Percentiles rank a stretch among this genome's conserved stretches.
Evolutionary conservation across 2,797 vertebrate species (phyloP).

Genomic region (Ataeniobius toweri): DNA sequence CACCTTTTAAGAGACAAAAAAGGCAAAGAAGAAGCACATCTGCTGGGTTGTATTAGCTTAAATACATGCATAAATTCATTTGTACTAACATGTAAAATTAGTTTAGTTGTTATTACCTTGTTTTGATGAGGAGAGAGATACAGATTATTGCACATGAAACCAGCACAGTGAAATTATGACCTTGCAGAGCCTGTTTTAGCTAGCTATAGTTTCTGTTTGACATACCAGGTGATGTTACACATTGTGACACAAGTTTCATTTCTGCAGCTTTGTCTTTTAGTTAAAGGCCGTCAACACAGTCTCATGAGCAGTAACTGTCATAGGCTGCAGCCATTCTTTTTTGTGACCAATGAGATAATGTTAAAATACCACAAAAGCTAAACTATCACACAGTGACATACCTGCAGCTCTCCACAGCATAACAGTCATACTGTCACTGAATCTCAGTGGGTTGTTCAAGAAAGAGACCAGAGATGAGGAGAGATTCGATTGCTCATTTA

Average conservation of each 20-base stretch:
- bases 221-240: conserved; percentile 51
- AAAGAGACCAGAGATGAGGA: conserved; percentile 35
- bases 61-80: conserved; percentile 19
- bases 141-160: conserved; percentile 58
- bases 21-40: conserved; percentile 21
- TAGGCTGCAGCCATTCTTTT: conserved; percentile 28
- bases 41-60: conserved; percentile 17
- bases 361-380: conserved; percentile 60
- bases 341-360: conserved; percentile 33
- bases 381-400: conserved; percentile 43
- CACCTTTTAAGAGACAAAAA: conserved; percentile 20
- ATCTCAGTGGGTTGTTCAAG: neutral
- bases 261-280: conserved; percentile 17
- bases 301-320: conserved; percentile 18
- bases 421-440: conserved; percentile 16
- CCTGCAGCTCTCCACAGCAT: conserved; percentile 63
- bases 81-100: conserved; percentile 3
- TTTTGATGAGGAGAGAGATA: conserved; percentile 11
- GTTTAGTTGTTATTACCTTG: conserved; percentile 9
- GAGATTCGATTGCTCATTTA: conserved; percentile 82
- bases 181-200: conserved; percentile 72
- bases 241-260: conserved; percentile 33
- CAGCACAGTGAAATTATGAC: conserved; percentile 52
- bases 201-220: conserved; percentile 65
- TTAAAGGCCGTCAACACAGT: conserved; percentile 24